Evolutionary conservation across 2,888 invertebrate species (phyloP).

Genomic region (Tethea ocularis): DNA sequence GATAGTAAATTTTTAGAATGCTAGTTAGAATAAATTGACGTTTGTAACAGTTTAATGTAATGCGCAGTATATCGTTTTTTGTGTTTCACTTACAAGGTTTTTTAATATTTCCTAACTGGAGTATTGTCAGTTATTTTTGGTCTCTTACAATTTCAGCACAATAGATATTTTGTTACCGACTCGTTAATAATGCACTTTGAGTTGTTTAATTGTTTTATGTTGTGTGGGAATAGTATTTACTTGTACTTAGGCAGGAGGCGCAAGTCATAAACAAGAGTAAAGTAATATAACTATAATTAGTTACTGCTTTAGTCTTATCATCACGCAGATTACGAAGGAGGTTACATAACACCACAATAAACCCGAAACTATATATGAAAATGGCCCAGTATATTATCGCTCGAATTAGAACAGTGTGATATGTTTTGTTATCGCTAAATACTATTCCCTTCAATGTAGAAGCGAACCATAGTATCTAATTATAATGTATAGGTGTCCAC

Average conservation of each 20-base stretch:
- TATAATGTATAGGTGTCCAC: conserved; percentile 17
- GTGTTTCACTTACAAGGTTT: conserved; percentile 35
- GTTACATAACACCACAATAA: not conserved
- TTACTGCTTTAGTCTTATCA: not conserved
- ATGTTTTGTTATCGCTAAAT: conserved; percentile 16
- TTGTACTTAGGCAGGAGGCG: not conserved
- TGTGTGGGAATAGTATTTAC: conserved; percentile 33
- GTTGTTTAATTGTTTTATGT: conserved; percentile 35
- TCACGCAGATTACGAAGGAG: not conserved
- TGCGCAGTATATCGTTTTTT: conserved; percentile 22
- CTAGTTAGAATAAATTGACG: conserved; percentile 81
- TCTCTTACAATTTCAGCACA: conserved; percentile 34
- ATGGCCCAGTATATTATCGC: not conserved
- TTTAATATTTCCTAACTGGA: conserved; percentile 37
- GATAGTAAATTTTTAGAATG: conserved; percentile 83
- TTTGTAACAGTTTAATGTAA: conserved; percentile 56
- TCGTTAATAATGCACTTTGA: conserved; percentile 73
- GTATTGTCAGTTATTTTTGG: conserved; percentile 35
- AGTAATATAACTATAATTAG: not conserved
- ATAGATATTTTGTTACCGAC: conserved; percentile 49
- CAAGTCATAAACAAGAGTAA: not conserved
- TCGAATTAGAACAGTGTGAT: not conserved
- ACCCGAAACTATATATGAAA: not conserved
- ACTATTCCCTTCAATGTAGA: conserved; percentile 28
- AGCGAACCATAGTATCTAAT: conserved; percentile 23